Conservation (phyloP, 2,113 vertebrate genomes). For the Coryphaenoides rupestris region DNA sequence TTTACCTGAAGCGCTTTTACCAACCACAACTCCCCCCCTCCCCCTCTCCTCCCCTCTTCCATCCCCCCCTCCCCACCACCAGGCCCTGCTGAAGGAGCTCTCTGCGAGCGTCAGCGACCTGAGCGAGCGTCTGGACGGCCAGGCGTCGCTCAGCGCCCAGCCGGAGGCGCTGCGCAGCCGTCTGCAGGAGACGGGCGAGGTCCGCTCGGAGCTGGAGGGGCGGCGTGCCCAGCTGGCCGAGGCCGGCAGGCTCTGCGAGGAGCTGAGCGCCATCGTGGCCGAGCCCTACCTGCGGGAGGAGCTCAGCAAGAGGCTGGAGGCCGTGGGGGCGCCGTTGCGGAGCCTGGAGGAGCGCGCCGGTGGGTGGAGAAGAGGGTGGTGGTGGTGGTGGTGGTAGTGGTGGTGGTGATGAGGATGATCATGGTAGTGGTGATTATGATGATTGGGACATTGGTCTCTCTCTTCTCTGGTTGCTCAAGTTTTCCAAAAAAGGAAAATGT, state of each 20-base stretch:
- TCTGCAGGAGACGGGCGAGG: conserved; percentile 91
- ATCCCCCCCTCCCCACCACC: too few species aligned
- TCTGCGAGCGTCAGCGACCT: conserved; percentile 80
- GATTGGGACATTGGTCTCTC: too few species aligned
- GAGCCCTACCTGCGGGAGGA: conserved; percentile 96
- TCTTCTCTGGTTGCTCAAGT: too few species aligned
- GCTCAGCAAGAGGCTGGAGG: conserved; percentile 87
- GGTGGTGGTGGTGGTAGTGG: background rate
- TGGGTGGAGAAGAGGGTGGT: conserved; percentile 50
- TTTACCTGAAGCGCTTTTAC: too few species aligned
- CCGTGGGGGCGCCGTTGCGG: conserved; percentile 83
- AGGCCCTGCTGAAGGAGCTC: conserved; percentile 80
- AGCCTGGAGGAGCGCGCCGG: conserved; percentile 93
- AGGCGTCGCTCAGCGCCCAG: conserved; percentile 85
- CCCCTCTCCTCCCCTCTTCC: too few species aligned
- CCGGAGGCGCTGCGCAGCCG: conserved; percentile 89
- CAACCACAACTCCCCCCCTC: too few species aligned
- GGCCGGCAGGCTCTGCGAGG: conserved; percentile 82
- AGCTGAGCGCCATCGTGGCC: conserved; percentile 86
- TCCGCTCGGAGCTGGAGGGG: conserved; percentile 88
- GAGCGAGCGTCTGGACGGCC: conserved; percentile 80
- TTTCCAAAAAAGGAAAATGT: too few species aligned
- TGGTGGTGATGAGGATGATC: too few species aligned
- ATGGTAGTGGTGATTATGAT: too few species aligned
- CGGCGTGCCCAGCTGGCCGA: conserved; percentile 78